phyloP scores from a whole-genome alignment of 2,797 vertebrate genomes.

The Chromis chromis region DNA sequence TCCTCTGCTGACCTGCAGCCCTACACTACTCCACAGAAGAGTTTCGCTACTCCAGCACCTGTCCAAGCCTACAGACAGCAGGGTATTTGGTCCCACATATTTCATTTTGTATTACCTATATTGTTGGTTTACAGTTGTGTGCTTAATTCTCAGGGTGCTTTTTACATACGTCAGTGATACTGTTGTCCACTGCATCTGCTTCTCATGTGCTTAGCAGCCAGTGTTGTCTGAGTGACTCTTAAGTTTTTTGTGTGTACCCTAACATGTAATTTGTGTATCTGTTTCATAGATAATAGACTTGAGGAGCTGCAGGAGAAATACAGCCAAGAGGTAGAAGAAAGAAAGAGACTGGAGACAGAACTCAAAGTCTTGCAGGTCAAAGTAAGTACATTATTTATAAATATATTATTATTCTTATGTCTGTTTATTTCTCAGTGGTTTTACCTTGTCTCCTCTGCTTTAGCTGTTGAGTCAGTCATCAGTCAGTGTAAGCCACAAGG shows the following conservation, averaged over 20 bases:
- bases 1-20: slow-evolving; percentile 81
- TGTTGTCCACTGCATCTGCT: no score
- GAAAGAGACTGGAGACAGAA: slow-evolving; percentile 89
- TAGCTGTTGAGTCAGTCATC: slow-evolving; percentile 85
- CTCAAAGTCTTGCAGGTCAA: slow-evolving; percentile 88
- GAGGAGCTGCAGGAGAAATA: slow-evolving; percentile 92
- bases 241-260: neutral
- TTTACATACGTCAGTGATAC: no score
- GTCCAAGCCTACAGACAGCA: slow-evolving; percentile 80
- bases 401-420: neutral
- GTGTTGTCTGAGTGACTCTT: neutral
- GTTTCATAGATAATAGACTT: slow-evolving; percentile 83
- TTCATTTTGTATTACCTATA: no score
- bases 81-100: slow-evolving; percentile 76
- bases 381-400: slow-evolving; percentile 73
- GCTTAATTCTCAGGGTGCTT: no score
- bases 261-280: slow-evolving; percentile 31
- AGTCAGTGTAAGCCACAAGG: slow-evolving; percentile 88
- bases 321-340: slow-evolving; percentile 89
- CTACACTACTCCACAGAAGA: slow-evolving; percentile 87
- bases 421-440: slow-evolving; percentile 1
- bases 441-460: slow-evolving; percentile 37
- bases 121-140: no score
- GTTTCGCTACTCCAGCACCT: slow-evolving; percentile 74
- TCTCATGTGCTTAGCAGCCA: no score